phyloP scores from a whole-genome alignment of 2,888 invertebrate species.

The Xestoiulus laeticollis region DNA sequence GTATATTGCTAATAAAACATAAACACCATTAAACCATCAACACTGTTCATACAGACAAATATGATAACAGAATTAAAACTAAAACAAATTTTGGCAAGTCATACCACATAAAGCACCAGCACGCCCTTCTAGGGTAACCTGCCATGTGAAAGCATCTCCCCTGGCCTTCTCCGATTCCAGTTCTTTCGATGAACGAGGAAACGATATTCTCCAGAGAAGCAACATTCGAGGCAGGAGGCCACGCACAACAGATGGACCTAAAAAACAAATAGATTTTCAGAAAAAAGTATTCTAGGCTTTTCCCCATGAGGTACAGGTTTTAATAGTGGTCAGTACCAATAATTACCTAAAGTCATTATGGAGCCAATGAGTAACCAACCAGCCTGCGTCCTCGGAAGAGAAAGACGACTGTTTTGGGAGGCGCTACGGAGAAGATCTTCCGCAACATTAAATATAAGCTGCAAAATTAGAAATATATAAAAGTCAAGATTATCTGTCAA shows the following conservation, averaged over 20 bases:
- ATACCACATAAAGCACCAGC: constrained; percentile 87
- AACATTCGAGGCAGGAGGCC: constrained; percentile 92
- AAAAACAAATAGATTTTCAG: neutral
- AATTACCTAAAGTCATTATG: constrained; percentile 88
- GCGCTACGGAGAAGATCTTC: constrained; percentile 96
- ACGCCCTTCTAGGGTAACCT: constrained; percentile 94
- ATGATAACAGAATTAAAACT: neutral
- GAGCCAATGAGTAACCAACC: constrained; percentile 98
- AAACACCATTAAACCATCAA: neutral
- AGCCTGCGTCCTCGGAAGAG: constrained; percentile 93
- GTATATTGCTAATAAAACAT: constrained; percentile 75
- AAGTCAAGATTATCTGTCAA: no score
- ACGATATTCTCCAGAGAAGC: constrained; percentile 95
- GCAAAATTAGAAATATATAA: no score
- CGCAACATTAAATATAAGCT: constrained; percentile 92
- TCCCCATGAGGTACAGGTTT: no score
- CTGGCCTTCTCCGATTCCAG: constrained; percentile 95
- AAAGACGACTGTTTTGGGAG: constrained; percentile 94
- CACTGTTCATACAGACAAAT: neutral
- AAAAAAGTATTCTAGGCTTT: no score
- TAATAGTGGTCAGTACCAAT: constrained; percentile 56
- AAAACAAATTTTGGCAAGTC: constrained; percentile 50
- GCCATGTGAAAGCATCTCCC: constrained; percentile 99
- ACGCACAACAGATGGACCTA: constrained; percentile 89
- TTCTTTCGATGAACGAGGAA: constrained; percentile 95